Conservation (phyloP, 2,113 vertebrate species). For the Clarias magur region DNA sequence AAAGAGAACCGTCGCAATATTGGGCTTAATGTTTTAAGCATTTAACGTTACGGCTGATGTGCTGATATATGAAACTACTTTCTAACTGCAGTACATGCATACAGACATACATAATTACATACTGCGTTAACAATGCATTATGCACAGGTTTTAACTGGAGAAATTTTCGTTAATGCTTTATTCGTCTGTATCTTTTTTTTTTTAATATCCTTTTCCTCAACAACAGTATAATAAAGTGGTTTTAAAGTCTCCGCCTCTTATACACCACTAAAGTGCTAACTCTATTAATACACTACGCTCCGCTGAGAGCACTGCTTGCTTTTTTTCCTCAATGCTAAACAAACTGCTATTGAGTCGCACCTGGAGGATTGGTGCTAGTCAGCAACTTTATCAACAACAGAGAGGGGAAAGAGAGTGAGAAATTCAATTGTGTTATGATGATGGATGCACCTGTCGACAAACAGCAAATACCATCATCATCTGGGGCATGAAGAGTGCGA, state of each 20-base stretch:
- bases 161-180: background rate
- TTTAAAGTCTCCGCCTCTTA: background rate
- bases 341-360: constrained; percentile 71
- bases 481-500: constrained; percentile 19
- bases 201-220: background rate
- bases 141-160: background rate
- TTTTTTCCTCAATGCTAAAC: constrained; percentile 66
- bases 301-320: constrained; percentile 58
- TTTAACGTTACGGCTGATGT: background rate
- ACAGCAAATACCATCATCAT: constrained; percentile 67
- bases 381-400: constrained; percentile 77
- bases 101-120: too few relatives aligned
- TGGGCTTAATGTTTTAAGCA: too few relatives aligned
- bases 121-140: background rate
- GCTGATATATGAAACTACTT: background rate
- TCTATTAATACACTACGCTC: constrained; percentile 41
- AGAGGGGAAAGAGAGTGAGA: constrained; percentile 58
- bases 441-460: constrained; percentile 76
- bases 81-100: background rate
- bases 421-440: constrained; percentile 75
- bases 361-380: constrained; percentile 70
- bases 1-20: too few relatives aligned
- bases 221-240: background rate
- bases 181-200: background rate
- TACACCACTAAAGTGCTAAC: constrained; percentile 2